These are phyloP conservation scores for Capitella teleta DNA, from an alignment of 1,140 invertebrate species.

Conservation along the genomic window DNA sequence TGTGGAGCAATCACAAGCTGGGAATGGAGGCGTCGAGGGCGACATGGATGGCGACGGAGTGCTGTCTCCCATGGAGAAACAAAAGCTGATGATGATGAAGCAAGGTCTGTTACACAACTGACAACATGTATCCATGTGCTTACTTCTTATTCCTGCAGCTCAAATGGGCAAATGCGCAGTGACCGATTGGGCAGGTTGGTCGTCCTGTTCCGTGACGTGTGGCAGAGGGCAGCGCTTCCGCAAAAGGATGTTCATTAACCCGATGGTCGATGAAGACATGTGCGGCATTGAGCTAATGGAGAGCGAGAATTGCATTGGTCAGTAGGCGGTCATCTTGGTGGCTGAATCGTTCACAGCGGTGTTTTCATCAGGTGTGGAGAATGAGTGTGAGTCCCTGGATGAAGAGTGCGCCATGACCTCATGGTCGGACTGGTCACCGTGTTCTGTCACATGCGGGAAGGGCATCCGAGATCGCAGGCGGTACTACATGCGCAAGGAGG, in stretches of 20 bases:
- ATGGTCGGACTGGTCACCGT: constrained; percentile 52
- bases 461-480: constrained; percentile 36
- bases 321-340: constrained; percentile 12
- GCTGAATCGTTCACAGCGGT: not conserved
- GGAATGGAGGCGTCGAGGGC: too few relatives aligned
- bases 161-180: constrained; percentile 45
- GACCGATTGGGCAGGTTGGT: constrained; percentile 50
- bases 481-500: constrained; percentile 27
- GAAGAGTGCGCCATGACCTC: constrained; percentile 42
- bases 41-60: too few relatives aligned
- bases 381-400: constrained; percentile 8
- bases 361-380: constrained; percentile 8
- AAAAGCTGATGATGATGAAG: too few relatives aligned
- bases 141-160: too few relatives aligned
- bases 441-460: constrained; percentile 50
- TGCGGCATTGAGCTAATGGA: constrained; percentile 38
- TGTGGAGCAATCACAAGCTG: not conserved
- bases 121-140: too few relatives aligned
- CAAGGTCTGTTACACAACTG: too few relatives aligned
- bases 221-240: constrained; percentile 46
- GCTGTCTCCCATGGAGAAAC: too few relatives aligned
- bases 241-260: constrained; percentile 43
- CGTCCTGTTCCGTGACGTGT: constrained; percentile 49
- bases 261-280: constrained; percentile 41
- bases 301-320: constrained; percentile 40